Percentiles rank a stretch among this genome's conserved stretches.
These are phyloP conservation scores for Taenioides sp. DNA, from an alignment of 2,797 vertebrate species.

Conservation along the genomic window DNA sequence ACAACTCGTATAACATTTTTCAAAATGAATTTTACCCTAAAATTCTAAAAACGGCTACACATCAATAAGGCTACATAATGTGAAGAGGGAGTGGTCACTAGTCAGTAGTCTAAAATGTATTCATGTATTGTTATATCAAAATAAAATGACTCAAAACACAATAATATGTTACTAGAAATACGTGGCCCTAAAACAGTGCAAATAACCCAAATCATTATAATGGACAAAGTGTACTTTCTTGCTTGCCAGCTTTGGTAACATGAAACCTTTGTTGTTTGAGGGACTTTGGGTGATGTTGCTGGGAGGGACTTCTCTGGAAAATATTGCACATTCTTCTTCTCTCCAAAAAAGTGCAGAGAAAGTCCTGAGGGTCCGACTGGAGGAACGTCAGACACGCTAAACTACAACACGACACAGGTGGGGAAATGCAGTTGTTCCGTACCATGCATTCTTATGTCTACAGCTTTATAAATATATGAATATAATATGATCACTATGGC, in stretches of 20 bases:
- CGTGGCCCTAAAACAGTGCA: background rate
- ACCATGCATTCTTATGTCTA: conserved; percentile 37
- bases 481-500: conserved; percentile 19
- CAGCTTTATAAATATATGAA: conserved; percentile 23
- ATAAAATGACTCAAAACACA: no score
- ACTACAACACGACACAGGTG: conserved; percentile 54
- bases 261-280: conserved; percentile 56
- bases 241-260: conserved; percentile 29
- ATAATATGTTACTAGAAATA: no score
- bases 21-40: background rate
- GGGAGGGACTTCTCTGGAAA: conserved; percentile 40
- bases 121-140: no score
- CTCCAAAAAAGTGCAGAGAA: conserved; percentile 39
- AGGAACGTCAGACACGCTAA: conserved; percentile 52
- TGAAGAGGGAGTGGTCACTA: no score
- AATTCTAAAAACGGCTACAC: background rate
- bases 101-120: no score
- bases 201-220: background rate
- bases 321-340: conserved; percentile 44
- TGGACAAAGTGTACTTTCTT: background rate
- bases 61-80: no score
- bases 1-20: background rate
- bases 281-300: conserved; percentile 42
- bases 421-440: conserved; percentile 39
- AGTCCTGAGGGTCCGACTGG: conserved; percentile 35